These are phyloP conservation scores for Plecotus auritus DNA, from an alignment of 2,113 vertebrate species.

Conservation along the genomic window DNA sequence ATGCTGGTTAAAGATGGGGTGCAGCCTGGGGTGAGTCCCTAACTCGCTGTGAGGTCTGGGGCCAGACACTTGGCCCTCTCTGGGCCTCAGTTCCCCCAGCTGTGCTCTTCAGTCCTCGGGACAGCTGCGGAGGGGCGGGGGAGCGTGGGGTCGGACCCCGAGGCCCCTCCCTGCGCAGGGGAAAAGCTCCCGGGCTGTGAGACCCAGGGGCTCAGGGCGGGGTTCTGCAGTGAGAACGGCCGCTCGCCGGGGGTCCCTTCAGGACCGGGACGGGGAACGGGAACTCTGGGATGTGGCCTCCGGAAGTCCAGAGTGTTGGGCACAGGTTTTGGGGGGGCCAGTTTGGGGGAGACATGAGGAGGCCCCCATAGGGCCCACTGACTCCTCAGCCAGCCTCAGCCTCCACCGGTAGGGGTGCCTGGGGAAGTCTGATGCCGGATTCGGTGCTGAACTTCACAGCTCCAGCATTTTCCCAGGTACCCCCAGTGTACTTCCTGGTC, in stretches of 20 bases:
- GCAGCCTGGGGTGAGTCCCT: not conserved
- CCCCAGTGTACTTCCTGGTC: not conserved
- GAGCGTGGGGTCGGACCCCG: not conserved
- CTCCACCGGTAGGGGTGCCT: not conserved
- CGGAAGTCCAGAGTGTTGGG: not conserved
- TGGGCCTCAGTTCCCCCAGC: not conserved
- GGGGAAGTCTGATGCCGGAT: not conserved
- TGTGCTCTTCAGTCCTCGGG: not conserved
- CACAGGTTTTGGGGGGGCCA: too few relatives aligned
- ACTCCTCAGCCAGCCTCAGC: not conserved
- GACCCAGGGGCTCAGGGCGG: not conserved
- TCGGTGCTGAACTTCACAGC: not conserved
- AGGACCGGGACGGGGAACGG: accelerated
- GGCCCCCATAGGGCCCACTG: not conserved
- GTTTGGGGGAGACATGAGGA: not conserved
- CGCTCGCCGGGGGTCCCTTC: not conserved
- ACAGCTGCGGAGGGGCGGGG: not conserved
- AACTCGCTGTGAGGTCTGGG: not conserved
- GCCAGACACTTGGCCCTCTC: not conserved
- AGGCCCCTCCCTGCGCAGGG: not conserved
- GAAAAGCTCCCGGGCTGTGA: not conserved
- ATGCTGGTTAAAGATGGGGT: too few relatives aligned
- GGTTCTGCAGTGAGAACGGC: not conserved
- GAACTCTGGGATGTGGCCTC: not conserved
- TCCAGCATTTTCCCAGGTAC: not conserved